Percentiles rank a stretch among this genome's conserved stretches.
Evolutionary conservation across 2,888 invertebrate genomes (phyloP).

Genomic region (Protonemura montana): DNA sequence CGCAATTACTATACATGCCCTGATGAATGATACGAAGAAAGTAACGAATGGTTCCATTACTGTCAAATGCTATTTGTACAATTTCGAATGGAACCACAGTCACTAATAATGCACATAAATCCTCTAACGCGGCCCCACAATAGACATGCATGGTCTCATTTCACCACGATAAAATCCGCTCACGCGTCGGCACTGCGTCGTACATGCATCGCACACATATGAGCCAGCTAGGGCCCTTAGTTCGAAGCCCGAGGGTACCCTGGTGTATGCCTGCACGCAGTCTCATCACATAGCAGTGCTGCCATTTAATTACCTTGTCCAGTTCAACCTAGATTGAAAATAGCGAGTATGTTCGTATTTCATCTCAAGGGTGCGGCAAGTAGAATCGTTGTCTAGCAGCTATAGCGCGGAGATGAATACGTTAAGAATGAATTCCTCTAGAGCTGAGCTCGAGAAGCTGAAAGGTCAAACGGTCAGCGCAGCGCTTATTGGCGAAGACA

Average conservation of each 20-base stretch:
- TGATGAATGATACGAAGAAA: no score
- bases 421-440: conserved; percentile 43
- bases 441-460: conserved; percentile 19
- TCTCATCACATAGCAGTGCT: not conserved
- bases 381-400: not conserved
- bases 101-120: not conserved
- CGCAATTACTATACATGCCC: no score
- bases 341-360: conserved; percentile 34
- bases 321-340: conserved; percentile 44
- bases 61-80: no score
- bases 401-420: conserved; percentile 39
- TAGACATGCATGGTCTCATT: not conserved
- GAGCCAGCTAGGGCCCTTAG: not conserved
- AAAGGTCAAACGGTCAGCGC: conserved; percentile 47
- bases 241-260: not conserved
- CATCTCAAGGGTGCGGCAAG: conserved; percentile 37
- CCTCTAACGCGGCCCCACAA: not conserved
- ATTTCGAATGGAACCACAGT: not conserved
- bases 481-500: not conserved
- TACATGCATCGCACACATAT: not conserved
- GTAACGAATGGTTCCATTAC: no score
- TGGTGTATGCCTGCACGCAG: conserved; percentile 2
- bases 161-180: not conserved
- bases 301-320: conserved; percentile 39
- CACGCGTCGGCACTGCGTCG: not conserved